Evolutionary conservation across 2,888 invertebrate species (phyloP), one percentile per base, ranked within the genome.

Genomic region (Phyllotreta cruciferae): DNA sequence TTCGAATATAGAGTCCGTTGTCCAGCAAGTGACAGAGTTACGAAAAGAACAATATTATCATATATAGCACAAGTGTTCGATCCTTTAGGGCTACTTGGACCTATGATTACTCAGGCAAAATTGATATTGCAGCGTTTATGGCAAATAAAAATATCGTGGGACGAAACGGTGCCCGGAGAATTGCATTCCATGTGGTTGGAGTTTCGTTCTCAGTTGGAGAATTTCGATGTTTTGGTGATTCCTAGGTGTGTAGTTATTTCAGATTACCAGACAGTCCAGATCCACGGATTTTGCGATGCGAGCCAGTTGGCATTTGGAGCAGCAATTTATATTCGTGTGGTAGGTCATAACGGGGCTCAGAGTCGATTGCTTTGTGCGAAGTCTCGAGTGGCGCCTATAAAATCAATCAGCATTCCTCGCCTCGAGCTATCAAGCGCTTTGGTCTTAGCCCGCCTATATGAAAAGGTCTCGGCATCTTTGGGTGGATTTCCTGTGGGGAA

Each of bases 341-440:
- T 24, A 24, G 24, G 24, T 24, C 24, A 24, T 1, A 24, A 24
- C 24, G 24, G 24, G 4, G 24, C 24, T 24, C 24, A 24, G 24
- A 24, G 24, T 24, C 24, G 24, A 24, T 24, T 24, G 4, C 24
- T 24, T 24, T 70, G 67, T 56, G 65, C 70, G 42, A 71, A 71
- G 54, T 56, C 64, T 37, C 70, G 62, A 35, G 69, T 71, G 6
- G 68, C 70, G 2, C 72, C 70, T 6, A 37, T 70, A 24, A 68
- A 71, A 60, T 41, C 60, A 36, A 24, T 68, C 6, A 71, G 63
- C 6, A 54, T 71, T 36, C 68, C 71, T 0, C 49, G 69, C 36
- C 56, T 71, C 6, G 72, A 71, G 41, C 55, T 71, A 11, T 66
- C 62, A 37, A 70, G 55, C 10, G 67, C 68, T 35, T 10, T 66